Conservation (phyloP, 2,113 vertebrate species). For the Hippolais icterina region DNA sequence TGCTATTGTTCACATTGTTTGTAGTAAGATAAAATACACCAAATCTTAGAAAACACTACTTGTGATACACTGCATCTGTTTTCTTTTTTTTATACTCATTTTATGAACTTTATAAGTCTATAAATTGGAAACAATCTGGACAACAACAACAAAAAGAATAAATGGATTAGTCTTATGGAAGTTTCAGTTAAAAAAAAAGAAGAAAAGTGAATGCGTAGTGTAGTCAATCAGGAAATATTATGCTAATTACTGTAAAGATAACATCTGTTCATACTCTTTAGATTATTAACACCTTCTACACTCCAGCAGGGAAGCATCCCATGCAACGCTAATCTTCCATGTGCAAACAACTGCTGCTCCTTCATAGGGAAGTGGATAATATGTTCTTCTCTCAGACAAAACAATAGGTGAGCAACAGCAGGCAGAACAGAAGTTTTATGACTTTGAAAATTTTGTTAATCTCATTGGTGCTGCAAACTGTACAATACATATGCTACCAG, state of each 20-base stretch:
- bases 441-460: constrained; percentile 53
- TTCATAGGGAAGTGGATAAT: constrained; percentile 4
- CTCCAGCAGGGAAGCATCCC: not conserved
- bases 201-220: not conserved
- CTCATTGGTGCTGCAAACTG: not conserved
- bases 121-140: constrained; percentile 18
- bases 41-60: not conserved
- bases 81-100: not conserved
- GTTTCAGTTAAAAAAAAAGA: not conserved
- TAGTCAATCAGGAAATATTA: constrained; percentile 45
- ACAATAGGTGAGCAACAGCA: constrained; percentile 47
- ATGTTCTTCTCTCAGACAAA: constrained; percentile 35
- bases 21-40: not conserved
- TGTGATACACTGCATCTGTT: not conserved
- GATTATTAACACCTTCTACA: constrained; percentile 31
- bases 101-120: not conserved
- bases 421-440: constrained; percentile 56
- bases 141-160: not conserved
- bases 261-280: constrained; percentile 46
- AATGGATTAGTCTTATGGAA: not conserved
- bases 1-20: not conserved
- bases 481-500: constrained; percentile 7
- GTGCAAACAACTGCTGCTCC: constrained; percentile 37
- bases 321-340: not conserved
- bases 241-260: constrained; percentile 33